Conservation (phyloP, 2,888 invertebrate genomes). For the Cerceris rybyensis region DNA sequence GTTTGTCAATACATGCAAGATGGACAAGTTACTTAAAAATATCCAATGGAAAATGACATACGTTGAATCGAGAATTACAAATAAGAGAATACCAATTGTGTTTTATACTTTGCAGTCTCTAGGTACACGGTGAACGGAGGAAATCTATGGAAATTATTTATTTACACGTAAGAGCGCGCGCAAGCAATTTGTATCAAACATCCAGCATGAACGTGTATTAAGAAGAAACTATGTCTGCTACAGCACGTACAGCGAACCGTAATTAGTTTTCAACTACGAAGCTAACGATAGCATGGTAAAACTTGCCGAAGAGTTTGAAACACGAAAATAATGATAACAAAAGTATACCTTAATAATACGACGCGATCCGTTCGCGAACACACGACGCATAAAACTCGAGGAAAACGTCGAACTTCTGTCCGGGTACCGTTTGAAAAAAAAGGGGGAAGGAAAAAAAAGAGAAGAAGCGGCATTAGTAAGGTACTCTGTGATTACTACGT, state of each 20-base stretch:
- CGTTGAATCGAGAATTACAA: background rate
- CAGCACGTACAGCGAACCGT: conserved; percentile 17
- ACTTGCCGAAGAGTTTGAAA: conserved; percentile 4
- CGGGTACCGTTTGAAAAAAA: conserved; percentile 6
- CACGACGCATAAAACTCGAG: background rate
- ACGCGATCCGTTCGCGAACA: background rate
- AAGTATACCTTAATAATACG: background rate
- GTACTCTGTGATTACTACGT: conserved; percentile 35
- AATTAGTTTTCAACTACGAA: conserved; percentile 52
- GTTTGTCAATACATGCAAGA: too few species aligned
- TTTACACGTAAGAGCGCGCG: conserved; percentile 20
- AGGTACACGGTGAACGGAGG: background rate
- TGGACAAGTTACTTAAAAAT: background rate
- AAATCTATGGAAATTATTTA: conserved; percentile 21
- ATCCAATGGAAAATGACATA: background rate
- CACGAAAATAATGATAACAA: conserved; percentile 34
- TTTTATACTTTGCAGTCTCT: background rate
- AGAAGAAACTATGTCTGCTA: background rate
- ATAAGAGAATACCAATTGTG: background rate
- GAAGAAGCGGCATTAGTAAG: conserved; percentile 13
- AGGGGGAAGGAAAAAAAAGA: too few species aligned
- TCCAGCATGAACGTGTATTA: conserved; percentile 9
- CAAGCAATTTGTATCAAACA: conserved; percentile 42
- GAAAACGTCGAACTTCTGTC: background rate
- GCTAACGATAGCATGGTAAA: conserved; percentile 47